Base-by-base conservation (phyloP, 2,113 vertebrate species). In the Urocynchramus pylzowi region DNA sequence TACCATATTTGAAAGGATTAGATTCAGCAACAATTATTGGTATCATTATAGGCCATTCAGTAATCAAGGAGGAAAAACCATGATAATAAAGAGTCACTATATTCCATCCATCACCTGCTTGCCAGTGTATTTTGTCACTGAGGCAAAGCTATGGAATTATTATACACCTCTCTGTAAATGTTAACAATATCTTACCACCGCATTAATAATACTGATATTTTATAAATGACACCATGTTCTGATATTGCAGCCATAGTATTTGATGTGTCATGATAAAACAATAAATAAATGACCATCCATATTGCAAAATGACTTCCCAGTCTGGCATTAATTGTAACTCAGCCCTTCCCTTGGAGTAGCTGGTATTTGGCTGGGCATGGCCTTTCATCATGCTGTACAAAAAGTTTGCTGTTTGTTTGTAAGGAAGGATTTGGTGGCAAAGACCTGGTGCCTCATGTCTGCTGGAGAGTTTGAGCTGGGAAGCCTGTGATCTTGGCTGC, bases 231-330 rank as follows among this genome's bases (percentile, higher is more conserved):
- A 92, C 83, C 87, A 22, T 91, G 78, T 97, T 96, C 97, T 93
- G 68, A 84, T 96, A 89, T 79, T 73, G 74, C 93, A 95, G 63
- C 74, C 70, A 13, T 95, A 96, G 56, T 74, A 54, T 89, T 95
- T 95, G 90, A 71, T 92, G 70, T 92, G 88, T 92, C 87, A 18
- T 87, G 87, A 89, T 84, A 85, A 93, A 97, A 64, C 79, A 96
- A 95, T 95, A 94, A 97, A 96, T 93, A 96, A 97, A 96, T 85
- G 26, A 90, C 78, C 76, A 84, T 89, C 87, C 59, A 14, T 95
- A 85, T 67, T 88, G 63, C 90, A 95, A 95, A 95, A 53, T 60
- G 82, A 37, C 28, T 92, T 77, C 78, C 44, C 77, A 37, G 70
- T 87, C 70, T 96, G 89, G 28, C 67, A 5, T 95, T 71, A 65